Conservation (phyloP, 2,113 vertebrate genomes). For the Mesembrinibis cayennensis region DNA sequence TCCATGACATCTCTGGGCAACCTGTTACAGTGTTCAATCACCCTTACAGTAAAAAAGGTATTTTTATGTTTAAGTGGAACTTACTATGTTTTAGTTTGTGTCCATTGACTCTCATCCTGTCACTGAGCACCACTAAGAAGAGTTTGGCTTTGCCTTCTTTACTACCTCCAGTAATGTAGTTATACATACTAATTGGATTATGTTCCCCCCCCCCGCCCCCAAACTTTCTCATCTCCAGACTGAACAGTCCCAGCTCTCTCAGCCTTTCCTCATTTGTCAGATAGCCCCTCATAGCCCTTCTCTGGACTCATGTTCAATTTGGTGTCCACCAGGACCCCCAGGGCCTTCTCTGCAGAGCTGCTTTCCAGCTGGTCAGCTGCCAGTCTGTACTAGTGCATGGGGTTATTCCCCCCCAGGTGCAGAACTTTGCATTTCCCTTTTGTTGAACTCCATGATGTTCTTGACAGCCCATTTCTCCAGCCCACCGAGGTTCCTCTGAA, state of each 20-base stretch:
- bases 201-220: fast-evolving
- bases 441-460: neutral
- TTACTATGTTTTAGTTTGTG: neutral
- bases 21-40: neutral
- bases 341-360: neutral
- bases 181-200: neutral
- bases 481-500: neutral
- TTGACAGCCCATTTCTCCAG: neutral
- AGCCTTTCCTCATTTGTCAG: neutral
- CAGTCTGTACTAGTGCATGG: neutral
- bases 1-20: neutral
- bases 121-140: neutral
- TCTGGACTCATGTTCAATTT: neutral
- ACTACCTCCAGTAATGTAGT: neutral
- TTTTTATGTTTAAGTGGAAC: neutral
- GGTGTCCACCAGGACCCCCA: neutral
- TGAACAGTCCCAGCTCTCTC: neutral
- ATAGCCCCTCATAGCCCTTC: neutral
- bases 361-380: neutral
- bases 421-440: neutral
- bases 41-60: neutral
- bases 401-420: neutral
- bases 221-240: neutral
- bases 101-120: neutral
- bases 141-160: neutral